phyloP scores from a whole-genome alignment of 2,113 vertebrate species.

The Pelobates fuscus region DNA sequence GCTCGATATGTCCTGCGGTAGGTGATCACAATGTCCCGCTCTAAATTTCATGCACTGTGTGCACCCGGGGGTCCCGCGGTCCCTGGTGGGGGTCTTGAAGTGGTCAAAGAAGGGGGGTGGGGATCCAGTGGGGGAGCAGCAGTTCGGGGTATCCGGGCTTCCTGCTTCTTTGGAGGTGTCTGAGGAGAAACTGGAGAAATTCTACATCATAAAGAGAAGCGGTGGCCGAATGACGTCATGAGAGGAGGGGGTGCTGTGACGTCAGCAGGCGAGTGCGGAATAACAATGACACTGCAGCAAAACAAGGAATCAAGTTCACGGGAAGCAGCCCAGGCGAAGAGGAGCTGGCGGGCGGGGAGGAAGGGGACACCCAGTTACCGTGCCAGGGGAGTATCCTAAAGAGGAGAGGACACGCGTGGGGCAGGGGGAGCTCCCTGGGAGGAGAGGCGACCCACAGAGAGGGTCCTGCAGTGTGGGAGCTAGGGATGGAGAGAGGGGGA shows the following conservation, averaged over 20 bases:
- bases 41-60: too few relatives aligned
- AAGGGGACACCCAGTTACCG: background rate
- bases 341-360: slow-evolving; percentile 18
- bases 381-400: slow-evolving; percentile 2
- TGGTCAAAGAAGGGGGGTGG: background rate
- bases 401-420: background rate
- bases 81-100: too few relatives aligned
- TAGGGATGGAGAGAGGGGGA: background rate
- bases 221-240: slow-evolving; percentile 95
- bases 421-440: background rate
- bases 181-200: slow-evolving; percentile 82
- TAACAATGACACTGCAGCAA: slow-evolving; percentile 64
- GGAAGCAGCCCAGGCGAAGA: slow-evolving; percentile 26
- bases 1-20: too few relatives aligned
- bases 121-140: slow-evolving; percentile 1
- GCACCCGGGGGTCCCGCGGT: background rate
- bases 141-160: slow-evolving; percentile 54
- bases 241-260: slow-evolving; percentile 74
- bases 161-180: slow-evolving; percentile 60
- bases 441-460: too few relatives aligned
- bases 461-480: background rate
- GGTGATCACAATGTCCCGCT: too few relatives aligned
- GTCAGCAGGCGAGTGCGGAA: slow-evolving; percentile 61
- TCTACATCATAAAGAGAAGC: slow-evolving; percentile 94
- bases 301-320: slow-evolving; percentile 54